Percentiles rank a stretch among this genome's conserved stretches.
phyloP scores from a whole-genome alignment of 2,113 vertebrate species.

The Cyanoderma ruficeps region DNA sequence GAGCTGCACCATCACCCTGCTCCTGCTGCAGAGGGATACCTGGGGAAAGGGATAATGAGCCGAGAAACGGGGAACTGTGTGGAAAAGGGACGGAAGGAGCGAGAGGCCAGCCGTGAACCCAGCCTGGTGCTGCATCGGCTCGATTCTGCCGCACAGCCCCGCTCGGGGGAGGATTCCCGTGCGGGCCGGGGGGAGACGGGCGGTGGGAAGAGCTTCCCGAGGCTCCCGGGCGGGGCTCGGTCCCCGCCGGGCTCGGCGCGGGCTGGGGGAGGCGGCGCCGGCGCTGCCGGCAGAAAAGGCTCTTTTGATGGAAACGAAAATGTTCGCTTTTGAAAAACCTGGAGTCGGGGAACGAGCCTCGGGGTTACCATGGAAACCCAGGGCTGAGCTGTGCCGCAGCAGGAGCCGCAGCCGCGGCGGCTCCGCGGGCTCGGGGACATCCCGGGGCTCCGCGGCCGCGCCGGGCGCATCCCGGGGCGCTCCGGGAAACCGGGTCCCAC shows the following conservation, averaged over 20 bases:
- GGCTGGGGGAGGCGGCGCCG: slow-evolving; percentile 52
- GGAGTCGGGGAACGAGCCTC: slow-evolving; percentile 48
- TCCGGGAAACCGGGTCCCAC: rapidly evolving
- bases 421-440: not conserved
- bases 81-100: not conserved
- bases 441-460: rapidly evolving
- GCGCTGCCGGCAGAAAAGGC: slow-evolving; percentile 73
- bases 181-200: not conserved
- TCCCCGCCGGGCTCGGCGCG: not conserved
- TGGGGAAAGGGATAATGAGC: not conserved
- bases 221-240: not conserved
- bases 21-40: not conserved
- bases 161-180: rapidly evolving
- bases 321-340: slow-evolving; percentile 74
- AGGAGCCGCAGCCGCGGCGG: slow-evolving; percentile 61
- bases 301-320: slow-evolving; percentile 84
- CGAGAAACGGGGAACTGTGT: not conserved
- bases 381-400: slow-evolving; percentile 50
- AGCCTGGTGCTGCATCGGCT: not conserved
- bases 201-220: not conserved
- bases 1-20: not conserved
- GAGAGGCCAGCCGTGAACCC: rapidly evolving
- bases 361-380: slow-evolving; percentile 83
- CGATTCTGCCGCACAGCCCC: rapidly evolving
- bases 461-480: not conserved